phyloP scores from a whole-genome alignment of 2,797 vertebrate genomes.

The Mareca strepera region DNA sequence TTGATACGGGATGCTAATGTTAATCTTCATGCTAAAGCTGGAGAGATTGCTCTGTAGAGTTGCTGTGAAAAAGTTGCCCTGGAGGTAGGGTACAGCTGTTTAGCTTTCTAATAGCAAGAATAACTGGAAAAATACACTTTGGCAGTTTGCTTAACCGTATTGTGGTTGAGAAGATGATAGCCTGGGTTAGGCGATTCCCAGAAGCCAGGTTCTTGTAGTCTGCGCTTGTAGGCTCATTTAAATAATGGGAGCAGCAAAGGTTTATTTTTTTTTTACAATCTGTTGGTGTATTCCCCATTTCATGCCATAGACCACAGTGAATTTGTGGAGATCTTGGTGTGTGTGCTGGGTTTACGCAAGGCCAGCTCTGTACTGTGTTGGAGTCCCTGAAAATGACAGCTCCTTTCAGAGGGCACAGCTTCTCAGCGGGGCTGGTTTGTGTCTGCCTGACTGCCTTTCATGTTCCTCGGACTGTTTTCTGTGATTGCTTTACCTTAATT shows the following conservation, averaged over 20 bases:
- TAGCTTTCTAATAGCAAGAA: not conserved
- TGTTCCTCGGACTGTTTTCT: not conserved
- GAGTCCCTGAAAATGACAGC: not conserved
- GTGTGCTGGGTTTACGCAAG: not conserved
- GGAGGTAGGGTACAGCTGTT: not conserved
- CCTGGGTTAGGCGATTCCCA: not conserved
- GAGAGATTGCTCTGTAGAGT: not conserved
- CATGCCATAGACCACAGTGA: not conserved
- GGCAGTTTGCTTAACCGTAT: not conserved
- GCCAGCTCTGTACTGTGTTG: not conserved
- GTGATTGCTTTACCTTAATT: not conserved
- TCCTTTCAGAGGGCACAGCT: not conserved
- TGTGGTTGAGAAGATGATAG: not conserved
- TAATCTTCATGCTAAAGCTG: not conserved
- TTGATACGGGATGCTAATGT: not conserved
- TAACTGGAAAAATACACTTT: not conserved
- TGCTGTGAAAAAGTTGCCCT: not conserved
- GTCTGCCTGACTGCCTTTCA: not conserved
- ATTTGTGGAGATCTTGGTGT: not conserved
- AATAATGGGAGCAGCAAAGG: not conserved
- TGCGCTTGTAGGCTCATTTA: not conserved
- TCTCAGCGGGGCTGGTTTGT: not conserved
- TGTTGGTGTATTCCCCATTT: not conserved
- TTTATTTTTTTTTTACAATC: not conserved
- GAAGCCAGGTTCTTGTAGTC: not conserved